Conservation (phyloP, 2,888 invertebrate species). For the Rhagium mordax region DNA sequence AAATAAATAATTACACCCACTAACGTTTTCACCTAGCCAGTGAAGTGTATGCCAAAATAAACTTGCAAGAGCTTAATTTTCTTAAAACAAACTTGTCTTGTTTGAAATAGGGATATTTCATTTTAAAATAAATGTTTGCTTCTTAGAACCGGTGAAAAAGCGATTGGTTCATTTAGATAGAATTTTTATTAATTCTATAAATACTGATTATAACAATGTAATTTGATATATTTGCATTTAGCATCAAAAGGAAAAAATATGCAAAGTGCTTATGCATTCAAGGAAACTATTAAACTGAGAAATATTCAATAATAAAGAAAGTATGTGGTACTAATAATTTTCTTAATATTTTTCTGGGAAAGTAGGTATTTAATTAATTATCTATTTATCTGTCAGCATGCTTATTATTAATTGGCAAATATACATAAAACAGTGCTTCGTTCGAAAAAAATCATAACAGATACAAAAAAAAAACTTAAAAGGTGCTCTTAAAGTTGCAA, state of each 20-base stretch:
- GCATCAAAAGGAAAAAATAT: not conserved
- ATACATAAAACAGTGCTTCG: too few species aligned
- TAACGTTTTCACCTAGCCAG: not conserved
- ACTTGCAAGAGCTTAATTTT: not conserved
- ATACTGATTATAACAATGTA: not conserved
- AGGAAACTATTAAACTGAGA: too few species aligned
- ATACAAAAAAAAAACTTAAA: too few species aligned
- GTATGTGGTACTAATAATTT: too few species aligned
- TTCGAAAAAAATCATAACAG: too few species aligned
- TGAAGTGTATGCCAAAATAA: conserved; percentile 3
- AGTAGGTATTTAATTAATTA: too few species aligned
- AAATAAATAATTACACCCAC: not conserved
- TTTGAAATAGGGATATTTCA: not conserved
- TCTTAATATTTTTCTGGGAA: too few species aligned
- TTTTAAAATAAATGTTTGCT: conserved; percentile 3
- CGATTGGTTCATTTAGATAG: not conserved
- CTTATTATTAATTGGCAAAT: too few species aligned
- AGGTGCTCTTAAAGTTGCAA: too few species aligned
- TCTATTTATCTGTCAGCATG: too few species aligned
- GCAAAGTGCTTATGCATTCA: too few species aligned
- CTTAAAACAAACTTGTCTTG: conserved; percentile 7
- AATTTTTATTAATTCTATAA: not conserved
- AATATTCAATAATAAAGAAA: too few species aligned
- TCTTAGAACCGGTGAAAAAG: not conserved
- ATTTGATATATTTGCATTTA: not conserved